These are phyloP conservation scores for Ephialtes manifestator DNA, from an alignment of 2,888 invertebrate genomes.

Conservation along the genomic window DNA sequence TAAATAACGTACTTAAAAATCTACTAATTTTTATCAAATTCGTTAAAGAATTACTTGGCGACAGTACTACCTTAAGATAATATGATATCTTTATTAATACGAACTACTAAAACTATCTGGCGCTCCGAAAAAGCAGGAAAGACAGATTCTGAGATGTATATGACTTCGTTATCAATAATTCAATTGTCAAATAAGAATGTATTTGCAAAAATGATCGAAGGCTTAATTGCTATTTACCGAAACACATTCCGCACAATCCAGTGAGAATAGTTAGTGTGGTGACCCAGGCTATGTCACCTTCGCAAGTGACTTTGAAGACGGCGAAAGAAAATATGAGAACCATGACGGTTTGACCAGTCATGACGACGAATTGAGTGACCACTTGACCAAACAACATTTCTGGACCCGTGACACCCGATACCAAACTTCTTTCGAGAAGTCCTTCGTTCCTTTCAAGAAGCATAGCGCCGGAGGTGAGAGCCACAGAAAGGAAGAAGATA, in stretches of 20 bases:
- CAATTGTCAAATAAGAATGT: too few species aligned
- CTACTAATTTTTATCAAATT: too few species aligned
- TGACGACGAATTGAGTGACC: conserved; percentile 94
- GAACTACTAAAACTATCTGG: too few species aligned
- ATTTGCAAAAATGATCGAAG: too few species aligned
- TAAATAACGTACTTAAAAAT: too few species aligned
- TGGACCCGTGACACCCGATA: conserved; percentile 91
- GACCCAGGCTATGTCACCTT: conserved; percentile 92
- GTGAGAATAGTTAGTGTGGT: conserved; percentile 92
- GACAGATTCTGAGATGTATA: too few species aligned
- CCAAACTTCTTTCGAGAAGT: conserved; percentile 95
- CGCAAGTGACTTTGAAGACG: conserved; percentile 92
- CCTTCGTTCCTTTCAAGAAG: conserved; percentile 96
- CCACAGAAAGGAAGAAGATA: conserved; percentile 97
- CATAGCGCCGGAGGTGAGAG: conserved; percentile 96
- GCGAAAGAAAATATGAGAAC: conserved; percentile 93
- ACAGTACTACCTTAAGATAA: too few species aligned
- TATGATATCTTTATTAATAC: too few species aligned
- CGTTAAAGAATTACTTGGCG: too few species aligned
- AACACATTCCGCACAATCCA: conserved; percentile 97
- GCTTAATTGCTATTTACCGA: conserved; percentile 88
- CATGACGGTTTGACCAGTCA: conserved; percentile 93
- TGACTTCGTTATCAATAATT: too few species aligned
- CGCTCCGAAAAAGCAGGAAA: too few species aligned
- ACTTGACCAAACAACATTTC: conserved; percentile 96